These are phyloP conservation scores for Cataglyphis altisquamis DNA, from an alignment of 2,888 invertebrate genomes.

Conservation along the genomic window DNA sequence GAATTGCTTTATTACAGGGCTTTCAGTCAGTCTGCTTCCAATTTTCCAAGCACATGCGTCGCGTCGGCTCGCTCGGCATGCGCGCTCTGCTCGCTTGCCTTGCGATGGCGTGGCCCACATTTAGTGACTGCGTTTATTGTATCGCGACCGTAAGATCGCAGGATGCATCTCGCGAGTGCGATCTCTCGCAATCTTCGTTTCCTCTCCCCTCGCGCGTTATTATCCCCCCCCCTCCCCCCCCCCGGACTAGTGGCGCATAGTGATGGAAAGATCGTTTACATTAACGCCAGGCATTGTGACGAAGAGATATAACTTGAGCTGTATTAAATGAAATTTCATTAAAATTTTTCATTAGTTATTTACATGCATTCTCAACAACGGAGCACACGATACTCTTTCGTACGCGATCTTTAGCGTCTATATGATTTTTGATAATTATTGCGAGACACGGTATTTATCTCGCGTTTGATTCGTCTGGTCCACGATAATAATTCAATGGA, in stretches of 20 bases:
- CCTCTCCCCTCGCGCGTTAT: background rate
- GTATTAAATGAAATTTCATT: background rate
- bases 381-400: background rate
- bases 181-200: slow-evolving; percentile 13
- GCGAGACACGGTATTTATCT: background rate
- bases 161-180: slow-evolving; percentile 36
- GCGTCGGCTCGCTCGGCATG: slow-evolving; percentile 44
- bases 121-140: slow-evolving; percentile 51
- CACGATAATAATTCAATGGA: slow-evolving; percentile 45
- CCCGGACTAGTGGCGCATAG: background rate
- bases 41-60: slow-evolving; percentile 60
- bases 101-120: slow-evolving; percentile 32
- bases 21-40: slow-evolving; percentile 69
- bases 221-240: too few species aligned
- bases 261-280: background rate
- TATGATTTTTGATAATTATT: background rate
- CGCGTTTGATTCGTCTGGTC: slow-evolving; percentile 6
- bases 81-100: background rate
- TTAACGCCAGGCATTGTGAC: background rate
- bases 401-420: background rate
- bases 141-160: slow-evolving; percentile 29
- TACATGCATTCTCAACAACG: background rate
- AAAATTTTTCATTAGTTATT: background rate
- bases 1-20: slow-evolving; percentile 75
- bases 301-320: background rate